A percentile compares a stretch with the other conserved stretches of the same genome.
Evolutionary conservation across 2,888 invertebrate genomes (phyloP).

Genomic region (Petrolisthes manimaculis): DNA sequence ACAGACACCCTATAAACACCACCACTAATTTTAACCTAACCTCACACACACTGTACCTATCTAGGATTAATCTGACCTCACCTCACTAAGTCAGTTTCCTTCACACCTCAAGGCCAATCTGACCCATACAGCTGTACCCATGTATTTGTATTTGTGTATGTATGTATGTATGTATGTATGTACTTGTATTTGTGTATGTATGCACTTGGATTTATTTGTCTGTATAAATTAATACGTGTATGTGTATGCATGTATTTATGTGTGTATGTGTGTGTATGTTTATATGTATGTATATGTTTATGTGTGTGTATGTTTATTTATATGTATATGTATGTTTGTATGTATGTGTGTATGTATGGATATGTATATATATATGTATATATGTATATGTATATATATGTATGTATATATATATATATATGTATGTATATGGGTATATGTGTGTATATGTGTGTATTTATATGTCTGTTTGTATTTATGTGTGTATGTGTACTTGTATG

Average conservation of each 20-base stretch:
- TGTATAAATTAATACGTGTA: constrained; percentile 15
- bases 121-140: no score
- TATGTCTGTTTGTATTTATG: no score
- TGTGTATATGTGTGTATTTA: not conserved
- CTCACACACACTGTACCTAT: no score
- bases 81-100: no score
- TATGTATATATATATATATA: no score
- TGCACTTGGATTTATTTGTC: constrained; percentile 15
- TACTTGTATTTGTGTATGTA: no score
- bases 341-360: constrained; percentile 31
- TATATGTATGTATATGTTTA: constrained; percentile 23
- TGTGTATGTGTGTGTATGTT: constrained; percentile 23
- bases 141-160: constrained; percentile 8
- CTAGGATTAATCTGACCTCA: no score
- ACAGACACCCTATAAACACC: no score
- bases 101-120: no score
- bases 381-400: no score
- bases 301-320: constrained; percentile 29
- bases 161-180: constrained; percentile 9
- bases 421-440: not conserved
- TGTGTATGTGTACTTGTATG: no score
- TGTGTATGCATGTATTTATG: constrained; percentile 34
- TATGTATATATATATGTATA: constrained; percentile 26
- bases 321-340: constrained; percentile 21
- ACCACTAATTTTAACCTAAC: no score